Conservation (phyloP, 2,888 invertebrate species). For the Pterostichus niger region DNA sequence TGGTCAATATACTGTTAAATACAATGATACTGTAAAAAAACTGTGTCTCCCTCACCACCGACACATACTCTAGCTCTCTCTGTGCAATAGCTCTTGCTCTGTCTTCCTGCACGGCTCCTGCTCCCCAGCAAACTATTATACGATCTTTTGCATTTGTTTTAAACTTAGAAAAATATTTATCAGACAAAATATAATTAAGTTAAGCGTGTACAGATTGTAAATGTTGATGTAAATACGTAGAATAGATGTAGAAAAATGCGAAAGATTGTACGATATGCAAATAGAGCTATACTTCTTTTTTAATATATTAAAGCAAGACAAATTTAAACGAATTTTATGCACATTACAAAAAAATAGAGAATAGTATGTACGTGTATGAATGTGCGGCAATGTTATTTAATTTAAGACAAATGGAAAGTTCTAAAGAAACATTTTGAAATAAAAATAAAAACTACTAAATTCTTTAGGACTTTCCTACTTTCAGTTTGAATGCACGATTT, state of each 20-base stretch:
- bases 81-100: conserved; percentile 54
- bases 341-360: conserved; percentile 22
- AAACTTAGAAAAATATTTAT: conserved; percentile 29
- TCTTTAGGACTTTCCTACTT: too few relatives aligned
- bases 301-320: conserved; percentile 22
- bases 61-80: conserved; percentile 41
- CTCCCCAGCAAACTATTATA: neutral
- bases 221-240: conserved; percentile 43
- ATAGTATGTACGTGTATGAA: neutral
- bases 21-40: neutral
- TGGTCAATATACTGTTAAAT: too few relatives aligned
- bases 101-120: conserved; percentile 47
- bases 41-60: neutral
- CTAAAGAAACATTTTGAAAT: neutral
- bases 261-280: conserved; percentile 3
- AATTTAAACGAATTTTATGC: conserved; percentile 25
- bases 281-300: conserved; percentile 31
- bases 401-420: neutral
- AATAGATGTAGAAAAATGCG: conserved; percentile 34
- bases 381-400: neutral
- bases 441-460: neutral
- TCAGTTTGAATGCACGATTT: conserved; percentile 25
- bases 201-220: conserved; percentile 41
- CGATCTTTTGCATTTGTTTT: conserved; percentile 39
- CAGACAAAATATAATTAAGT: conserved; percentile 12